Evolutionary conservation across 2,797 vertebrate species (phyloP).

Genomic region (Bovichtus diacanthus): DNA sequence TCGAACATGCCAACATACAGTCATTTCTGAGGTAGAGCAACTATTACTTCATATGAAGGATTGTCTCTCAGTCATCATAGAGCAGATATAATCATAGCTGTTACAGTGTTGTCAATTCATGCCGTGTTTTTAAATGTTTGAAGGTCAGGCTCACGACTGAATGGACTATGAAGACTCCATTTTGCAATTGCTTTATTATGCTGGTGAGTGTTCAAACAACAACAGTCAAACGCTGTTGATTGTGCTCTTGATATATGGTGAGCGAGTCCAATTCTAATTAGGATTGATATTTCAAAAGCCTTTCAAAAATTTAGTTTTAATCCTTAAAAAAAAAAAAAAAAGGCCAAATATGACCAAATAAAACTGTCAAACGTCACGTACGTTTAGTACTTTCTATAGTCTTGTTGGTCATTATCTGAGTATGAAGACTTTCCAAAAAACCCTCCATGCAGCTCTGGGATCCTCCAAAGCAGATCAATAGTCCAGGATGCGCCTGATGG

Average conservation of each 20-base stretch:
- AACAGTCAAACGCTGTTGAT: neutral
- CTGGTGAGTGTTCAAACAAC: constrained; percentile 18
- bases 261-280: neutral
- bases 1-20: neutral
- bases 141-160: constrained; percentile 19
- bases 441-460: neutral
- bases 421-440: neutral
- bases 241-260: neutral
- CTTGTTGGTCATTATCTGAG: neutral
- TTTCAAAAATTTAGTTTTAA: constrained; percentile 7
- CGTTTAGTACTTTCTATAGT: neutral
- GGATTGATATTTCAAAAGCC: neutral
- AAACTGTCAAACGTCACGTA: neutral
- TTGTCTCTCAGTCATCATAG: neutral
- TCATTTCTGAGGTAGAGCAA: constrained; percentile 3
- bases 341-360: neutral
- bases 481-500: constrained; percentile 76
- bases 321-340: neutral
- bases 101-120: constrained; percentile 6
- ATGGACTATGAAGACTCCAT: constrained; percentile 29
- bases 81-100: neutral
- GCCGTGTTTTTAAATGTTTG: neutral
- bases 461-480: constrained; percentile 45
- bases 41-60: neutral
- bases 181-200: constrained; percentile 50